A percentile compares a stretch with the other conserved stretches of the same genome.
Conservation (phyloP, 2,888 invertebrate species). For the Phymatocera aterrima region DNA sequence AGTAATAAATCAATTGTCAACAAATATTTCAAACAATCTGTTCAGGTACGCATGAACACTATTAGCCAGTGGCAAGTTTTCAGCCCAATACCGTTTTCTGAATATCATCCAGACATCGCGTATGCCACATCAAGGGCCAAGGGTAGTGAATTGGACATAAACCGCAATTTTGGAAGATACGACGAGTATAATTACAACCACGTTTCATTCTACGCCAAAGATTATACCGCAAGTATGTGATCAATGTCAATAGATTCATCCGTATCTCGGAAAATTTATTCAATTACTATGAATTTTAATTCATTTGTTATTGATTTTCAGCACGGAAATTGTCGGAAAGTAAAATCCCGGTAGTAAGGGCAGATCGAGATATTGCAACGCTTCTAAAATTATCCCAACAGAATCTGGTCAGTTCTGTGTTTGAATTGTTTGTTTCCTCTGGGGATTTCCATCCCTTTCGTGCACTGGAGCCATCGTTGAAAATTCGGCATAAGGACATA, state of each 20-base stretch:
- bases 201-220: conserved; percentile 89
- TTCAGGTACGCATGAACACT: conserved; percentile 95
- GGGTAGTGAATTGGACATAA: conserved; percentile 80
- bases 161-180: conserved; percentile 88
- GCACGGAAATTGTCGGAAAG: conserved; percentile 80
- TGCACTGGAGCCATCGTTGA: conserved; percentile 88
- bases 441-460: conserved; percentile 84
- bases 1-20: conserved; percentile 41
- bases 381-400: conserved; percentile 74
- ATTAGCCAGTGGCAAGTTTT: conserved; percentile 92
- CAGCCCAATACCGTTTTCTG: conserved; percentile 93
- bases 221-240: conserved; percentile 83
- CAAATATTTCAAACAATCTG: no score
- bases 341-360: conserved; percentile 79
- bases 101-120: conserved; percentile 86
- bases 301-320: conserved; percentile 68
- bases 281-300: conserved; percentile 19
- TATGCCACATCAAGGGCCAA: conserved; percentile 69
- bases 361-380: conserved; percentile 80
- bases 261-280: not conserved
- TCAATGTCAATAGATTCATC: conserved; percentile 21
- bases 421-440: conserved; percentile 83
- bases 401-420: conserved; percentile 77
- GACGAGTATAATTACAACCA: conserved; percentile 84
- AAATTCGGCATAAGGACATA: conserved; percentile 75